Percentiles rank a stretch among this genome's conserved stretches.
Evolutionary conservation across 2,113 vertebrate species (phyloP).

Genomic region (Eidolon helvum): DNA sequence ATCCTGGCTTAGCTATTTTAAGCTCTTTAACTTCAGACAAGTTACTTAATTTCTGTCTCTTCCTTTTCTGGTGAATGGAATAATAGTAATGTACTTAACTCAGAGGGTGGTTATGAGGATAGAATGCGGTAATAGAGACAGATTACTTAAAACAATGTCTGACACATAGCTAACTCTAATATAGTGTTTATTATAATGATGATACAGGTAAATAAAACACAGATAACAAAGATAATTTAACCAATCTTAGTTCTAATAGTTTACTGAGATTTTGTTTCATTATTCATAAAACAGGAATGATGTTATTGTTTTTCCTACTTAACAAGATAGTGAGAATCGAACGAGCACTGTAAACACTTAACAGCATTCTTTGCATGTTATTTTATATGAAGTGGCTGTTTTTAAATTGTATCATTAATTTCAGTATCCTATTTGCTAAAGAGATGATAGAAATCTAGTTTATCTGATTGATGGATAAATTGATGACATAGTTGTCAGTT

Average conservation of each 20-base stretch:
- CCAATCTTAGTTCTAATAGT: not conserved
- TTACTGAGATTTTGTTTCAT: not conserved
- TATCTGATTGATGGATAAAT: not conserved
- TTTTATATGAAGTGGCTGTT: slow-evolving; percentile 9
- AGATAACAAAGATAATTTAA: not conserved
- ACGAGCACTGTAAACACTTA: not conserved
- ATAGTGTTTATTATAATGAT: not conserved
- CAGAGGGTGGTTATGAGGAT: not conserved
- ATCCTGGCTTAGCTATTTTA: not conserved
- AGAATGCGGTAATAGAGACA: not conserved
- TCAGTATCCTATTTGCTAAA: not conserved
- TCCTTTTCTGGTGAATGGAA: not conserved
- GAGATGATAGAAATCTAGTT: not conserved
- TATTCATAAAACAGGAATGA: not conserved
- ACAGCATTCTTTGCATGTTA: not conserved
- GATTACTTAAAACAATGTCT: not conserved
- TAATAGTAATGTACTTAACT: not conserved
- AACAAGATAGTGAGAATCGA: not conserved
- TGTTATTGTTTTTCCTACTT: not conserved
- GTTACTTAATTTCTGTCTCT: not conserved
- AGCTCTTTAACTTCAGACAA: not conserved
- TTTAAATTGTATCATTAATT: slow-evolving; percentile 30
- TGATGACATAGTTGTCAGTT: not conserved
- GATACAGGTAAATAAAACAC: not conserved
- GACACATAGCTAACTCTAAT: not conserved